Evolutionary conservation across 2,113 vertebrate genomes (phyloP).

Genomic region (Gopherus evgoodei): DNA sequence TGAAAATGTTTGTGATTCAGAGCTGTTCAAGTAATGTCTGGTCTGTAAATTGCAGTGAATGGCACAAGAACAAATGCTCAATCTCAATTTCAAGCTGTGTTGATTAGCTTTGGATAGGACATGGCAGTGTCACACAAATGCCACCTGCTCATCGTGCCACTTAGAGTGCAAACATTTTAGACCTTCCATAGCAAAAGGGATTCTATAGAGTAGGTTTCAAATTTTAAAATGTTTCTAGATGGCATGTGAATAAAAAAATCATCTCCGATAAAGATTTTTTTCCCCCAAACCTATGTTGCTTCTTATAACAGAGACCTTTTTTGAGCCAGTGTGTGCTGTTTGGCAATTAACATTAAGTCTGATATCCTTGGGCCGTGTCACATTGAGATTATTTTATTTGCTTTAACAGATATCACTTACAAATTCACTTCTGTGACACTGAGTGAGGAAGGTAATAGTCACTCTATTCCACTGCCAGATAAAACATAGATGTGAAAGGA

Average conservation of each 20-base stretch:
- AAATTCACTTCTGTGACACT: constrained; percentile 43
- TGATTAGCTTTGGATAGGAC: not conserved
- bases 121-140: not conserved
- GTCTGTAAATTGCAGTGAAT: not conserved
- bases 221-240: not conserved
- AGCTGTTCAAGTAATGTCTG: not conserved
- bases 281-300: constrained; percentile 19
- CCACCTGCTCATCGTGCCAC: not conserved
- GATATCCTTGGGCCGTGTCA: constrained; percentile 36
- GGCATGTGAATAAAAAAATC: constrained; percentile 17
- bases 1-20: not conserved
- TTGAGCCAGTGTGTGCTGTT: not conserved
- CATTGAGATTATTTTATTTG: constrained; percentile 11
- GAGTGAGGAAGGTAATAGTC: constrained; percentile 40
- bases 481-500: constrained; percentile 33
- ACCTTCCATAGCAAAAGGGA: not conserved
- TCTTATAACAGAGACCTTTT: not conserved
- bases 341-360: constrained; percentile 33
- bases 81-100: not conserved
- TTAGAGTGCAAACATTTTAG: not conserved
- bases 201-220: not conserved
- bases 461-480: constrained; percentile 17
- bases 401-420: constrained; percentile 36
- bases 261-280: not conserved
- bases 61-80: not conserved